Base-by-base conservation (phyloP, 1,140 invertebrate genomes). In the Bombus confusus region DNA sequence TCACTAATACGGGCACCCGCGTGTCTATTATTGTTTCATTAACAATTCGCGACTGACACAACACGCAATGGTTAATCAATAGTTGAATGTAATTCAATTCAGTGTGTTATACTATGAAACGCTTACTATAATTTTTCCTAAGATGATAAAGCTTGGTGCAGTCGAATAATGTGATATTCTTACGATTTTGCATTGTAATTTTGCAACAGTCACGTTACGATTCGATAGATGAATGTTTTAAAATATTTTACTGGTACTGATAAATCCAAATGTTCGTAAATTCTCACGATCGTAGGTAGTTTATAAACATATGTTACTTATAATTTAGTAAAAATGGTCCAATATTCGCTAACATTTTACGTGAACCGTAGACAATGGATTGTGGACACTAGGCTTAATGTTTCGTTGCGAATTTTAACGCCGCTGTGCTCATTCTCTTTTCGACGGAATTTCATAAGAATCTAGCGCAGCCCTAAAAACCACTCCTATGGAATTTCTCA, bases 1-100 rank as follows among this genome's bases (percentile, higher is more conserved):
- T 64, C 73, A 74, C 52, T 79, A 89, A 89, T 78, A 88, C 62
- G 43, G 43, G n/a, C 66, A 74, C 59, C 43, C 59, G 66, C 64
- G 41, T 86, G 47, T 34, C 74, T 88, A 88, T 90, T 90, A 90
- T 90, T 89, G 83, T 90, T 90, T 68, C 76, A 90, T 90, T 90
- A 90, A 90, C 83, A 88, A 85, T 82, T 28, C 64, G 57, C 39
- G 64, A 85, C 31, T 83, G 87, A 12, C 52, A 43, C 77, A 52
- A 76, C 85, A 79, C 41, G 64, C 28, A 18, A 34, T 18, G n/a
- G n/a, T 41, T 43, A 88, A 89, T 89, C 80, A 71, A 83, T 89
- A 74, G 41, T 25, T n/a, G 85, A 89, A 84, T 78, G 86, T 39
- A 73, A 85, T 85, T 13, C 47, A 25, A n/a, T 34, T 28, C 28